Conservation (phyloP, 2,888 invertebrate species). For the Bembecia ichneumoniformis region DNA sequence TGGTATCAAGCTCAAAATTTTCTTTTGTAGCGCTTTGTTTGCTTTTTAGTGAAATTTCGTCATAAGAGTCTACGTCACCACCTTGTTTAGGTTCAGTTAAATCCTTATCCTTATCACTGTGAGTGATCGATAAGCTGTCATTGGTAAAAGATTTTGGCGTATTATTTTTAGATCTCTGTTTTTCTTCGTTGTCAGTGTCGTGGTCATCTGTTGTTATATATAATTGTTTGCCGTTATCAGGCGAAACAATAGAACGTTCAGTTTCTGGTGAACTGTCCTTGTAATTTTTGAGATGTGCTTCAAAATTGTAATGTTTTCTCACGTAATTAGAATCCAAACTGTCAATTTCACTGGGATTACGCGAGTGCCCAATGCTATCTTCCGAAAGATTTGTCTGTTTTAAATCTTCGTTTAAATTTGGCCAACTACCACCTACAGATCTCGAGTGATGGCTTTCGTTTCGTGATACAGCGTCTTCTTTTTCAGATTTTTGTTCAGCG, state of each 20-base stretch:
- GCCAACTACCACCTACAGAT: constrained; percentile 63
- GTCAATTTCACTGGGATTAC: constrained; percentile 70
- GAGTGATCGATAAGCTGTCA: constrained; percentile 47
- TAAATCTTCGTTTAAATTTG: constrained; percentile 56
- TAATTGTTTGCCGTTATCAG: constrained; percentile 47
- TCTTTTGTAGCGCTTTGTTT: constrained; percentile 24
- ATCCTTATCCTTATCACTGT: constrained; percentile 46
- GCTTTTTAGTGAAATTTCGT: constrained; percentile 39
- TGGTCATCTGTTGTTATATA: constrained; percentile 55
- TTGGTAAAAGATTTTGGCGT: constrained; percentile 62
- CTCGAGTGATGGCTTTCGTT: constrained; percentile 50
- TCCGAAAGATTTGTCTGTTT: constrained; percentile 60
- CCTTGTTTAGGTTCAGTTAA: constrained; percentile 18
- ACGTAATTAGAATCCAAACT: constrained; percentile 74
- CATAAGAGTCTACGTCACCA: constrained; percentile 31
- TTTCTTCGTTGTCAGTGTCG: constrained; percentile 49
- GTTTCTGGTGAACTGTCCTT: constrained; percentile 65
- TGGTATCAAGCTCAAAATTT: constrained; percentile 15
- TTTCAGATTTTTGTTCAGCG: constrained; percentile 40
- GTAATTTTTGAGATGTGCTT: constrained; percentile 54
- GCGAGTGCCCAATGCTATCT: constrained; percentile 62
- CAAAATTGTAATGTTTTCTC: constrained; percentile 69
- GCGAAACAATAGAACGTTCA: constrained; percentile 47
- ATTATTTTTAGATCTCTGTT: constrained; percentile 50
- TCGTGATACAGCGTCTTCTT: constrained; percentile 45